phyloP scores from a whole-genome alignment of 2,113 vertebrate species.

The Micromys minutus region DNA sequence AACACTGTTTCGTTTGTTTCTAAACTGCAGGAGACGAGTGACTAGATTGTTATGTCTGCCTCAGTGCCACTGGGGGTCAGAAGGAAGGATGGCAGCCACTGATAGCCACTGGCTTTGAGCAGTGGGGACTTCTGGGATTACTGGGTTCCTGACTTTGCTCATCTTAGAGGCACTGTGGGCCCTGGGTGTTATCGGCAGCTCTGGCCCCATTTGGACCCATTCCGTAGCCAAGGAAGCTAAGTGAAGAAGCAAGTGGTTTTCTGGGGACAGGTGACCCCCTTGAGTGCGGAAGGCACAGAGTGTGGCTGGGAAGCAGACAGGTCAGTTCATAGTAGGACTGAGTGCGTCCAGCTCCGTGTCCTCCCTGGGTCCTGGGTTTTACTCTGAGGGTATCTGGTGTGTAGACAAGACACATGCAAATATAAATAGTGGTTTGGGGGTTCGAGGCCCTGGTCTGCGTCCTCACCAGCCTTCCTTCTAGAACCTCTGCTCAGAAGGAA shows the following conservation, averaged over 20 bases:
- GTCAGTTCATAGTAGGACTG: background rate
- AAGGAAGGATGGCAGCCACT: background rate
- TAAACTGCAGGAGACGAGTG: background rate
- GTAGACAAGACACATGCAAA: too few species aligned
- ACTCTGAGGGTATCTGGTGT: background rate
- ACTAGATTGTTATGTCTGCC: background rate
- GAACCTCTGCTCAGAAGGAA: background rate
- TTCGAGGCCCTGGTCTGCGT: background rate
- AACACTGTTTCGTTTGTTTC: too few species aligned
- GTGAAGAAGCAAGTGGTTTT: background rate
- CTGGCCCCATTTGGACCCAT: background rate
- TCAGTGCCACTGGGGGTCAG: background rate
- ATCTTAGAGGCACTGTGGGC: background rate
- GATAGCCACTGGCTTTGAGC: background rate
- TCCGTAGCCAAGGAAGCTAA: background rate
- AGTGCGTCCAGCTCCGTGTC: background rate
- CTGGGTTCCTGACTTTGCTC: background rate
- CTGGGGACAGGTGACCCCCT: background rate
- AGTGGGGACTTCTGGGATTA: background rate
- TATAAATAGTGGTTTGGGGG: too few species aligned
- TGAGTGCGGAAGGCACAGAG: background rate
- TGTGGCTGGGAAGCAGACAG: too few species aligned
- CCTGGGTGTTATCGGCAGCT: background rate
- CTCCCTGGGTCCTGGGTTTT: background rate
- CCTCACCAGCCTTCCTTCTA: fast-evolving